These are phyloP conservation scores for Paragorgia papillata DNA, from an alignment of 92 coral and sea anemone species.

Conservation along the genomic window DNA sequence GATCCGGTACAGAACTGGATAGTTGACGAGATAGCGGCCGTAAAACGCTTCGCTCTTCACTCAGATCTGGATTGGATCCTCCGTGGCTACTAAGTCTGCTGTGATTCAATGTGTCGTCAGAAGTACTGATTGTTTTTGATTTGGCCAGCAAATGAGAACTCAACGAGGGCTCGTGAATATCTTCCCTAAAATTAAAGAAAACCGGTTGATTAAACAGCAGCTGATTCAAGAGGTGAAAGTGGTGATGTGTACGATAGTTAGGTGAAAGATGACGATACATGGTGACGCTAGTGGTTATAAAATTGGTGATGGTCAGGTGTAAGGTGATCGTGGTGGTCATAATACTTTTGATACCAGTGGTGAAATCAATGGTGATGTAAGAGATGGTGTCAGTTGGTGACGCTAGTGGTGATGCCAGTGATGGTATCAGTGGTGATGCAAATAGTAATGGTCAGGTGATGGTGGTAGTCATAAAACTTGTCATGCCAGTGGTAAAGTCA, in stretches of 20 bases:
- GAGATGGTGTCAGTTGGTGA: no score
- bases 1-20: constrained; percentile 45
- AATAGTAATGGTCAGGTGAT: not conserved
- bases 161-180: not conserved
- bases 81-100: constrained; percentile 17
- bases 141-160: not conserved
- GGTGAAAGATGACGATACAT: not conserved
- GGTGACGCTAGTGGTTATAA: not conserved
- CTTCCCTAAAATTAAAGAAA: not conserved
- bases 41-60: not conserved
- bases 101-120: constrained; percentile 13
- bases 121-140: constrained; percentile 14
- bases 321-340: no score
- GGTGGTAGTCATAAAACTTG: not conserved
- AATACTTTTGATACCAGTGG: no score
- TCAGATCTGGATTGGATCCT: constrained; percentile 32
- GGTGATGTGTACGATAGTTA: not conserved
- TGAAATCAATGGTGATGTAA: no score
- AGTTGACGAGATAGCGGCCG: constrained; percentile 34
- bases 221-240: not conserved
- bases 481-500: no score
- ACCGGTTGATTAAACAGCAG: no score
- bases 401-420: no score
- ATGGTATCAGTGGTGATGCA: no score
- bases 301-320: no score